A percentile compares a stretch with the other conserved stretches of the same genome.
Evolutionary conservation across 1,140 invertebrate species (phyloP).

Genomic region (Macrobrachium rosenbergii): DNA sequence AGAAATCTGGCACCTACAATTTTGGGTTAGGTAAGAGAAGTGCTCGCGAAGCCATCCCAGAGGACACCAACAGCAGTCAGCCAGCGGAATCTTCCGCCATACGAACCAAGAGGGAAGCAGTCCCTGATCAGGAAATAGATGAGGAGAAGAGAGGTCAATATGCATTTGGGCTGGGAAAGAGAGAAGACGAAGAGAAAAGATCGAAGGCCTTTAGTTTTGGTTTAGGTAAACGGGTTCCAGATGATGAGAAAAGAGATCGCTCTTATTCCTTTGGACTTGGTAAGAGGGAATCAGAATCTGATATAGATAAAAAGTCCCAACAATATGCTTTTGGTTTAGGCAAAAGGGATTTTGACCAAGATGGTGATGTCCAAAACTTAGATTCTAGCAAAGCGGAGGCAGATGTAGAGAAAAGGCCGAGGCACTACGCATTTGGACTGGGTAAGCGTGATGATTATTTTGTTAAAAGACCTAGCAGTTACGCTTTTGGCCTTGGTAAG

Average conservation of each 20-base stretch:
- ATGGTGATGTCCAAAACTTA: neutral
- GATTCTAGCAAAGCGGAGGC: neutral
- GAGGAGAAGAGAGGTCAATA: constrained; percentile 24
- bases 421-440: constrained; percentile 55
- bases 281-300: constrained; percentile 32
- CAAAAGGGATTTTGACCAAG: constrained; percentile 4
- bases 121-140: neutral
- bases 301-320: constrained; percentile 19
- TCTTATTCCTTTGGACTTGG: constrained; percentile 57
- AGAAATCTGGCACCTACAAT: constrained; percentile 53
- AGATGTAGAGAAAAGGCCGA: constrained; percentile 4
- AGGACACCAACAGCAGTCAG: neutral
- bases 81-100: neutral
- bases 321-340: constrained; percentile 4
- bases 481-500: constrained; percentile 54
- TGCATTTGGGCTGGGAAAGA: neutral
- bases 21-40: constrained; percentile 61
- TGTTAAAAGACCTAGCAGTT: constrained; percentile 4
- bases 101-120: constrained; percentile 30
- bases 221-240: neutral
- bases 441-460: constrained; percentile 44
- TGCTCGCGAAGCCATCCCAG: constrained; percentile 21
- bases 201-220: too few relatives aligned
- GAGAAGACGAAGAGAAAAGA: constrained; percentile 21
- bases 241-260: constrained; percentile 2